phyloP scores from a whole-genome alignment of 2,113 vertebrate species.

The Pelmatolapia mariae region DNA sequence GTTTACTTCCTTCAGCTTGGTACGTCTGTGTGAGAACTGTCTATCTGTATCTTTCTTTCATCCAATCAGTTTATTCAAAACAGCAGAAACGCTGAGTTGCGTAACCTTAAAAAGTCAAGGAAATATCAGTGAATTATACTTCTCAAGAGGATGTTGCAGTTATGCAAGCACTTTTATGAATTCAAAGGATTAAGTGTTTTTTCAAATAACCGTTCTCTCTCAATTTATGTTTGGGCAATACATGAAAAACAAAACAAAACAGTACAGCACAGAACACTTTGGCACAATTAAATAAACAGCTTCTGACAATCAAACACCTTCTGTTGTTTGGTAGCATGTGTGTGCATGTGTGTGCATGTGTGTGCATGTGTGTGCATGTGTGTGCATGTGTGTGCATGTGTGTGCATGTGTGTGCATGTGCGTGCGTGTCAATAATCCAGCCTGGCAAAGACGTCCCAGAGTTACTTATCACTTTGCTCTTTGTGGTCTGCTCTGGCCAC shows the following conservation, averaged over 20 bases:
- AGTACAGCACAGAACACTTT: neutral
- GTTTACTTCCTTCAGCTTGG: neutral
- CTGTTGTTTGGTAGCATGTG: neutral
- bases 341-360: neutral
- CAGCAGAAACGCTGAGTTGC: neutral
- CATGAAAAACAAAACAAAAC: neutral
- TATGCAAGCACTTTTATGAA: constrained; percentile 10
- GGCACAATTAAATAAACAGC: constrained; percentile 18
- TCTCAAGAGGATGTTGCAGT: neutral
- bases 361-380: too few species aligned
- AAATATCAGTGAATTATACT: neutral
- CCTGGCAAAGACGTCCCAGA: neutral
- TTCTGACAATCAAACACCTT: neutral
- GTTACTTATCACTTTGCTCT: neutral
- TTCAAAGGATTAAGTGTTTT: constrained; percentile 19
- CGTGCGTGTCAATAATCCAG: neutral
- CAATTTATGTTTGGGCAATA: neutral
- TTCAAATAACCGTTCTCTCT: neutral
- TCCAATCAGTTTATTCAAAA: neutral
- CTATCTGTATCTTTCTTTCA: neutral
- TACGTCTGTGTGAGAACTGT: neutral
- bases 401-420: neutral
- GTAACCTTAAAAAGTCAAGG: neutral
- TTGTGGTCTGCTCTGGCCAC: neutral
- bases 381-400: neutral